These are phyloP conservation scores for Plestiodon gilberti DNA, from an alignment of 2,113 vertebrate species.

Conservation along the genomic window DNA sequence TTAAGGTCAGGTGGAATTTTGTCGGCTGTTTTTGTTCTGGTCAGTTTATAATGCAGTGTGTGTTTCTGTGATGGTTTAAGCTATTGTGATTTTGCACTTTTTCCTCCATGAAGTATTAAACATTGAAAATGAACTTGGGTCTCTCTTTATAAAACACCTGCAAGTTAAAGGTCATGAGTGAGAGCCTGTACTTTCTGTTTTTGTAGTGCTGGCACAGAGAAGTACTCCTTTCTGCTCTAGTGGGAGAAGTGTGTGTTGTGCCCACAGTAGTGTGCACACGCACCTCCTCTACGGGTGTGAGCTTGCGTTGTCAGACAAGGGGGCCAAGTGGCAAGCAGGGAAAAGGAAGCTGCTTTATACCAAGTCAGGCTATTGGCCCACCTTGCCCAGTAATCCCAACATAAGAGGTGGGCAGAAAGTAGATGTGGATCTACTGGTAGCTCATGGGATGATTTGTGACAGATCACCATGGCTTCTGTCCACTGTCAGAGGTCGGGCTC, in stretches of 20 bases:
- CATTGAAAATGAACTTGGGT: slow-evolving; percentile 49
- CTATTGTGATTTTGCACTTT: slow-evolving; percentile 73
- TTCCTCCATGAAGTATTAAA: slow-evolving; percentile 73
- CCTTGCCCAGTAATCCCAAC: too few species aligned
- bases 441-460: too few species aligned
- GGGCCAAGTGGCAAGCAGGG: too few species aligned
- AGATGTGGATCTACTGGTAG: too few species aligned
- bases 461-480: too few species aligned
- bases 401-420: too few species aligned
- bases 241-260: too few species aligned
- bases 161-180: not conserved
- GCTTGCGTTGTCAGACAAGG: not conserved
- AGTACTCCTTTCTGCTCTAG: not conserved
- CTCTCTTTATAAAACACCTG: slow-evolving; percentile 3
- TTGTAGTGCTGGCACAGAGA: not conserved
- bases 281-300: not conserved
- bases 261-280: not conserved
- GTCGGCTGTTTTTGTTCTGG: slow-evolving; percentile 62
- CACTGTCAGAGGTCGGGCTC: too few species aligned
- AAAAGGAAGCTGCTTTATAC: not conserved
- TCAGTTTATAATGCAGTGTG: slow-evolving; percentile 59
- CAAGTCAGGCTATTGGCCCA: too few species aligned
- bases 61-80: slow-evolving; percentile 61
- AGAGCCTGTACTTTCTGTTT: not conserved
- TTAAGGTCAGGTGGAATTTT: slow-evolving; percentile 57